These are phyloP conservation scores for Epinotia nisella DNA, from an alignment of 2,888 invertebrate genomes.

Conservation along the genomic window DNA sequence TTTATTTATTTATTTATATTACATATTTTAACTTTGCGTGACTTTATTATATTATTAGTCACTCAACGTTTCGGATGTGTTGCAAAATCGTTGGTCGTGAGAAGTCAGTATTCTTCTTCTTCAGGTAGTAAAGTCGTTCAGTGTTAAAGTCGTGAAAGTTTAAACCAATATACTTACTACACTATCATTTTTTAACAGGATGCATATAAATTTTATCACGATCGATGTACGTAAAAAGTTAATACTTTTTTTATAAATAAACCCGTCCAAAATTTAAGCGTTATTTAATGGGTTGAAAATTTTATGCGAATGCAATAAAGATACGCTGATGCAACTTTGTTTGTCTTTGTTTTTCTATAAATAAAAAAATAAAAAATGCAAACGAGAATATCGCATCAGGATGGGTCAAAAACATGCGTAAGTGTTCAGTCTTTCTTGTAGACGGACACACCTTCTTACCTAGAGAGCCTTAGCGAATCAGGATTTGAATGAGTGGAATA, in stretches of 20 bases:
- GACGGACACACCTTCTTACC: too few relatives aligned
- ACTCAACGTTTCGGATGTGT: neutral
- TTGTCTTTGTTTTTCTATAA: constrained; percentile 5
- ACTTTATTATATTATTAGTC: too few relatives aligned
- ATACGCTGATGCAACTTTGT: constrained; percentile 17
- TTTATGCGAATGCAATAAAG: constrained; percentile 34
- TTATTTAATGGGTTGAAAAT: constrained; percentile 20
- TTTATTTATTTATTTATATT: too few relatives aligned
- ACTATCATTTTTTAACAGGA: too few relatives aligned
- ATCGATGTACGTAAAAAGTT: too few relatives aligned
- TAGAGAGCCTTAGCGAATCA: too few relatives aligned
- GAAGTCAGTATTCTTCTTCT: neutral
- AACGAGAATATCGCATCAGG: constrained; percentile 1
- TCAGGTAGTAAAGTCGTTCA: neutral
- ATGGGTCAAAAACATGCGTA: too few relatives aligned
- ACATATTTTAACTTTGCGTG: too few relatives aligned
- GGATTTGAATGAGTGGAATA: too few relatives aligned
- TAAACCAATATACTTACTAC: too few relatives aligned
- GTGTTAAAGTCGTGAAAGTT: neutral
- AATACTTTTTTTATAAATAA: neutral
- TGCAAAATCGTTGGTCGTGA: neutral
- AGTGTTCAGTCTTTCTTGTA: too few relatives aligned
- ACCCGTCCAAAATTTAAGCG: constrained; percentile 4
- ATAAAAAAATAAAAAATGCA: constrained; percentile 4
- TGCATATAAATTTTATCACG: too few relatives aligned